A percentile compares a stretch with the other conserved stretches of the same genome.
Evolutionary conservation across 2,113 vertebrate genomes (phyloP).

Genomic region (Ailuropoda melanoleuca): DNA sequence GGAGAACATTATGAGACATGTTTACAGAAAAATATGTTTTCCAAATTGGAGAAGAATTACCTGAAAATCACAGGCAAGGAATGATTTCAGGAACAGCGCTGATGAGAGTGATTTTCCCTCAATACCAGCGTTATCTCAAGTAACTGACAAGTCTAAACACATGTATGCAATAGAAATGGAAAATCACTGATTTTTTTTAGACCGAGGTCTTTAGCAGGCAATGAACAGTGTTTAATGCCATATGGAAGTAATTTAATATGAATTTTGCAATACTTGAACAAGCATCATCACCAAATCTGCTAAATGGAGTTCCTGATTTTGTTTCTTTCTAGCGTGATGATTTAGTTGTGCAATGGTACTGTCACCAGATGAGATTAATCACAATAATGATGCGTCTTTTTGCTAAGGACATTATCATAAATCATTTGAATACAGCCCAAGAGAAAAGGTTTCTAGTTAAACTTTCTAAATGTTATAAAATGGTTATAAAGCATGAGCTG

Average conservation of each 20-base stretch:
- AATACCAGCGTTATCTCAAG: conserved; percentile 49
- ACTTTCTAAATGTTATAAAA: conserved; percentile 67
- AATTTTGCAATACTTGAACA: conserved; percentile 59
- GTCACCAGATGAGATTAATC: conserved; percentile 75
- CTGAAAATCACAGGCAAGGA: conserved; percentile 28
- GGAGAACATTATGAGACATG: not conserved
- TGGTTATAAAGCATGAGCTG: not conserved
- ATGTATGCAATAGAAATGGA: not conserved
- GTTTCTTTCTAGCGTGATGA: conserved; percentile 49
- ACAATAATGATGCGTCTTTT: conserved; percentile 68
- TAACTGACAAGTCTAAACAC: conserved; percentile 18
- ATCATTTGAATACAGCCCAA: conserved; percentile 59
- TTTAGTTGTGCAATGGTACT: conserved; percentile 60
- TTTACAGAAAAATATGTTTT: conserved; percentile 9
- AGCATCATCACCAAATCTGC: conserved; percentile 41
- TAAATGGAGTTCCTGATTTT: conserved; percentile 47
- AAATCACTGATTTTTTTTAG: conserved; percentile 41
- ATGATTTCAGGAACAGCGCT: not conserved
- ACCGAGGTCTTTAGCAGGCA: conserved; percentile 49
- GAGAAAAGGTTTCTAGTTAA: conserved; percentile 67
- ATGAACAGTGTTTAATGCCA: conserved; percentile 46
- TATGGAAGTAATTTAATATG: conserved; percentile 63
- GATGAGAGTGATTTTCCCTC: not conserved
- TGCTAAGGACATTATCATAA: conserved; percentile 67
- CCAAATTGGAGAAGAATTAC: not conserved